phyloP scores from a whole-genome alignment of 1,140 invertebrate species.

The Meloidogyne floridensis region DNA sequence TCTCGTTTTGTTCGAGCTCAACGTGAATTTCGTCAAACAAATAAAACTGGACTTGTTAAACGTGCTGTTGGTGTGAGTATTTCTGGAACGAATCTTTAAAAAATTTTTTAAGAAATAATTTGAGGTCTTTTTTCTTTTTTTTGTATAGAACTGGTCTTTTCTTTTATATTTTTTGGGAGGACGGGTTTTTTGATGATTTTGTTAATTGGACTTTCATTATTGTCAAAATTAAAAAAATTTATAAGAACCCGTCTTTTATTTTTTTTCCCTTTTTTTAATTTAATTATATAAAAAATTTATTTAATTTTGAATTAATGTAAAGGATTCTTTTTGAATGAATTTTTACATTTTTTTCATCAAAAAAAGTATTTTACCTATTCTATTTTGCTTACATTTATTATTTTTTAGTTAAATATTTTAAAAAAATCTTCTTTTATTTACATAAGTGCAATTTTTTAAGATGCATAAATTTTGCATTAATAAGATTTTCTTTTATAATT shows the following conservation, averaged over 20 bases:
- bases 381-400: neutral
- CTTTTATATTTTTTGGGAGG: neutral
- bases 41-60: conserved; percentile 47
- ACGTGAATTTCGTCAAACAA: conserved; percentile 59
- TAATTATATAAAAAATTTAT: neutral
- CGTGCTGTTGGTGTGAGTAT: conserved; percentile 54
- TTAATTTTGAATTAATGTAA: neutral
- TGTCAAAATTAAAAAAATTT: neutral
- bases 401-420: neutral
- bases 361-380: neutral
- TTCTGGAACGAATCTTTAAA: conserved; percentile 44
- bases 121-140: neutral
- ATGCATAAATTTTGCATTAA: too few species aligned
- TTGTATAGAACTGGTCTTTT: neutral
- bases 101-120: neutral
- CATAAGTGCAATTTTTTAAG: neutral
- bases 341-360: neutral
- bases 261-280: neutral
- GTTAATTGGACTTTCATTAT: neutral
- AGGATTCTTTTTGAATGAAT: neutral
- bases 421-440: neutral
- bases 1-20: conserved; percentile 50
- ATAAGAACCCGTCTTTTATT: neutral
- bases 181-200: neutral
- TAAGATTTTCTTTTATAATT: neutral